Evolutionary conservation across 1,140 invertebrate genomes (phyloP), one percentile per base, ranked within the genome.

Genomic region (Phymorhynchus buccinoides): DNA sequence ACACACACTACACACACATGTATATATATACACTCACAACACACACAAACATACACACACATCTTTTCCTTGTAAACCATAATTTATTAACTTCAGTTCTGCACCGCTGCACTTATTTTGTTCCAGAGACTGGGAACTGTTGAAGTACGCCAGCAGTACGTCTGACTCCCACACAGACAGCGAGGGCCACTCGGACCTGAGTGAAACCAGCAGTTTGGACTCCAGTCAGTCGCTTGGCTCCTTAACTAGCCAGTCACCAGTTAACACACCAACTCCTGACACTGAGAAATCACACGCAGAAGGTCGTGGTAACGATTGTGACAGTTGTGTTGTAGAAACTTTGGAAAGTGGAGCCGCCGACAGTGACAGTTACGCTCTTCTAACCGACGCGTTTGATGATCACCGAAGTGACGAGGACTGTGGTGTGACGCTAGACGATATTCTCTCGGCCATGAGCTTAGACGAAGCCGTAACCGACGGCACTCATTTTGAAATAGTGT

Each of bases 121-220:
- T 48, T 62, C 41, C 42, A n/a, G 79, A 32, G 56, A 79, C 42
- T 30, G 80, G 18, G 80, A 71, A 27, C 62, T 80, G 22, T 52
- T 82, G 62, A 56, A 39, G 16, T 39, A 37, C 37, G 66, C 48
- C 35, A 42, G 32, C 32, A 42, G 30, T 35, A 42, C 80, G 52
- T 42, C 39, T 32, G 56, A 84, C 52, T 42, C 39, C 16, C 12
- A 73, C 6, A 37, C 14, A 14, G 32, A 83, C 1, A 66, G 16
- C 27, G 39, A 56, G 30, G 62, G 42, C 16, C 75, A 41, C 30
- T 66, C 85, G 68, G 83, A 35, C 30, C 12, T 18, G n/a, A 86
- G 84, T 86, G 87, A 86, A 41, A 79, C 80, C 75, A 41, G 77
- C n/a, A 62, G 86, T 56, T 86, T 85, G 62, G 86, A 80, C 77